Base-by-base conservation (phyloP, 2,888 invertebrate genomes). In the Tryphoninae sp. region DNA sequence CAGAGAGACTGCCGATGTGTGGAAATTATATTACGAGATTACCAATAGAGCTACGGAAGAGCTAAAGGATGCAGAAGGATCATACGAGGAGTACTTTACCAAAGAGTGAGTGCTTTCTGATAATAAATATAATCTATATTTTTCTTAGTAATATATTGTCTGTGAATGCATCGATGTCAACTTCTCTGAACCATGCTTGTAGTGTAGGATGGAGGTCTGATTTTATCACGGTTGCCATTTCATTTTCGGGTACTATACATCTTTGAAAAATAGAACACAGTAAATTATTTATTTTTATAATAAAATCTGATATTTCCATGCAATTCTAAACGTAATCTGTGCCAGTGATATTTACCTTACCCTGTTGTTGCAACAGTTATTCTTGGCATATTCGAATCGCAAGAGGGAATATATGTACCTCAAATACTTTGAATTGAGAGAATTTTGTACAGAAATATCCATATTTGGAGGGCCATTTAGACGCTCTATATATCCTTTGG, bases 401-500 rank as follows among this genome's bases (percentile, higher is more conserved):
- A 89, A 64, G 11, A 90, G 83, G 6, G 87, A 87, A 77, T 88
- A 89, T 74, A 90, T 87, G 67, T 89, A 90, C 81, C 86, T 89
- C 19, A 89, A 62, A 68, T 90, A 90, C 68, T 89, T 89, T 2
- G 81, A 79, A 74, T 90, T 89, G 23, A 89, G 81, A 23, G 65
- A 85, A 58, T 69, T 83, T 7, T 68, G 53, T 7, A 58, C 16
- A 1, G 62, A 26, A 23, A 13, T 55, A 0, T 23, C 13, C 22
- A n/a, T 65, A 87, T 82, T 91, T 83, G 68, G 88, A 87, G 81
- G 90, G 8, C 92, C 92, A 83, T 89, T 92, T 76, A 94, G 93
- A 88, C 91, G 92, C 77, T 92, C 90, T 42, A 94, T 87, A 82
- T 94, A 94, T 16, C 92, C 93, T 74, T 92, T 88, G 58, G 94